These are phyloP conservation scores for Brachyalestes nurse DNA, from an alignment of 2,797 vertebrate species.

Conservation along the genomic window DNA sequence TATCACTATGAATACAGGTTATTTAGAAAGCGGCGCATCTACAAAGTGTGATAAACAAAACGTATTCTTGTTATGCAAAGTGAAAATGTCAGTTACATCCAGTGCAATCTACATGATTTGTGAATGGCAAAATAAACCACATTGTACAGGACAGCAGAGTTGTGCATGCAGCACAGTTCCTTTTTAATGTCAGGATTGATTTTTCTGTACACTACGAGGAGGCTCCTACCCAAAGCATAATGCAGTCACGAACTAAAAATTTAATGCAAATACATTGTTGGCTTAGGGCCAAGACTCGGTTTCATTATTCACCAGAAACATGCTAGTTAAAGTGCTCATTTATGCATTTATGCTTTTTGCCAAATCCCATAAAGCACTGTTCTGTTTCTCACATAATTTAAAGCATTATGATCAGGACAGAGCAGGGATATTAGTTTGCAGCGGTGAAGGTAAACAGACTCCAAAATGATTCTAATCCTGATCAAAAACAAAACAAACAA, in stretches of 20 bases:
- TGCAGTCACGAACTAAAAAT: conserved; percentile 6
- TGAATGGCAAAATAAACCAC: conserved; percentile 19
- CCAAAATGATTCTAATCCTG: conserved; percentile 24
- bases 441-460: conserved; percentile 38
- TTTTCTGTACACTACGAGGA: not conserved
- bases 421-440: conserved; percentile 22
- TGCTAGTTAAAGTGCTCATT: conserved; percentile 10
- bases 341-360: conserved; percentile 17
- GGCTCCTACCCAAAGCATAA: conserved; percentile 1
- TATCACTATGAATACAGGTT: not conserved
- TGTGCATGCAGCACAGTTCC: not conserved
- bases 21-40: not conserved
- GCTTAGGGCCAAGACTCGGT: conserved; percentile 3
- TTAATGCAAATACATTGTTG: conserved; percentile 13
- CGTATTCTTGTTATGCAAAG: not conserved
- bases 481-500: conserved; percentile 38
- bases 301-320: conserved; percentile 34
- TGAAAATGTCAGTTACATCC: conserved; percentile 19
- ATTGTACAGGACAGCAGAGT: conserved; percentile 8
- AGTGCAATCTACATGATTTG: conserved; percentile 1
- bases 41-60: not conserved
- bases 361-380: not conserved
- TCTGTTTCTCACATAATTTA: conserved; percentile 24
- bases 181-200: conserved; percentile 16
- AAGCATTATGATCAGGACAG: conserved; percentile 19